Evolutionary conservation across 2,888 invertebrate species (phyloP).

Genomic region (Synergus gifuensis): DNA sequence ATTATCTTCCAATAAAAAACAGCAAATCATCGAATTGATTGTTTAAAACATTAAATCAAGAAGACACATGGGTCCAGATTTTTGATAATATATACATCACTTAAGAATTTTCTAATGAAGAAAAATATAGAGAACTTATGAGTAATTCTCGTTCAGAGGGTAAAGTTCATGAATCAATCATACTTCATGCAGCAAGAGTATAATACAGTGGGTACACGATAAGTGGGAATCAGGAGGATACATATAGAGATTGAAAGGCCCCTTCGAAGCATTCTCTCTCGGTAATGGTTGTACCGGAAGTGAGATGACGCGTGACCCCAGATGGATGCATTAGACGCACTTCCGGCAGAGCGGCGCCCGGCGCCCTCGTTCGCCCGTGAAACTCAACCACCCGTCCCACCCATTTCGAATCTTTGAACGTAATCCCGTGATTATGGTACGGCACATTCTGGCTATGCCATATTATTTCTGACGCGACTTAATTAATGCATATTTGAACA

Average conservation of each 20-base stretch:
- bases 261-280: conserved; percentile 55
- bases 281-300: conserved; percentile 76
- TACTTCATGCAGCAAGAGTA: not conserved
- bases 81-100: not conserved
- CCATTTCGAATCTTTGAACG: conserved; percentile 57
- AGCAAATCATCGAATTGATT: too few species aligned
- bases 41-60: too few species aligned
- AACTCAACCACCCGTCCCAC: conserved; percentile 61
- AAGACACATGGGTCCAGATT: too few species aligned
- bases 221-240: conserved; percentile 27
- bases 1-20: too few species aligned
- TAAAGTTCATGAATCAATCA: conserved; percentile 20
- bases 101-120: not conserved
- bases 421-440: conserved; percentile 47
- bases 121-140: not conserved
- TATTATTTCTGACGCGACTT: too few species aligned
- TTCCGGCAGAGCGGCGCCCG: conserved; percentile 79
- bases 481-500: too few species aligned
- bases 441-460: not conserved
- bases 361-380: conserved; percentile 56
- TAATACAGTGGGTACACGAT: not conserved
- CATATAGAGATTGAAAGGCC: conserved; percentile 37
- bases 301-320: conserved; percentile 77
- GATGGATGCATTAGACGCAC: conserved; percentile 83
- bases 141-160: not conserved